A percentile compares a stretch with the other conserved stretches of the same genome.
These are phyloP conservation scores for Neolamprologus fasciatus DNA, from an alignment of 2,113 vertebrate species.

Conservation along the genomic window DNA sequence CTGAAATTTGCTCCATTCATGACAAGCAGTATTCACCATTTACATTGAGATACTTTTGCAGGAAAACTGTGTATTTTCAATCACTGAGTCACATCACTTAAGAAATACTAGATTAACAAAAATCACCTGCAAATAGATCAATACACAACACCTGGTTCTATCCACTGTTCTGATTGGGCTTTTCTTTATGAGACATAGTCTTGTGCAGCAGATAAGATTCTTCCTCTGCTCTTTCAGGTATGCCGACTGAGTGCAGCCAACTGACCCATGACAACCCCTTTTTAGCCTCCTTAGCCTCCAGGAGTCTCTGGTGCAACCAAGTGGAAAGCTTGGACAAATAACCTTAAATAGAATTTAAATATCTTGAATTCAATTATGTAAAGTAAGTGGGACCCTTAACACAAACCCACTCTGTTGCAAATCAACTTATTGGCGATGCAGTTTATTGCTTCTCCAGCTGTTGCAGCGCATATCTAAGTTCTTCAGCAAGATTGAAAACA, in stretches of 20 bases:
- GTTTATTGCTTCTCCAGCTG: neutral
- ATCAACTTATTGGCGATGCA: neutral
- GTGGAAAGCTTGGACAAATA: slow-evolving; percentile 46
- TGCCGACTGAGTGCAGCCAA: neutral
- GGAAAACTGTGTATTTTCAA: neutral
- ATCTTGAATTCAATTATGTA: slow-evolving; percentile 33
- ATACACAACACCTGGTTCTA: neutral
- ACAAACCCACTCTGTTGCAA: neutral
- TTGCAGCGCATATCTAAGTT: neutral
- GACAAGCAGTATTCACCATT: neutral
- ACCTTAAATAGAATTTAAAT: slow-evolving; percentile 35
- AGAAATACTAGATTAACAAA: neutral
- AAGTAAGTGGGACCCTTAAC: neutral
- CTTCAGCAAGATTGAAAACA: neutral
- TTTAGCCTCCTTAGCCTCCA: slow-evolving; percentile 20
- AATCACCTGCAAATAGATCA: neutral
- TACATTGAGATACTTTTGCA: neutral
- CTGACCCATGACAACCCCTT: slow-evolving; percentile 34
- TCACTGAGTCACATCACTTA: neutral
- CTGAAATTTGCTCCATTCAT: neutral
- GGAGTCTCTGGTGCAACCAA: slow-evolving; percentile 24
- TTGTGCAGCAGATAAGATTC: neutral
- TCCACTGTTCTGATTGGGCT: neutral
- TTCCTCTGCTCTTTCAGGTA: slow-evolving; percentile 2
- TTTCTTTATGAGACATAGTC: neutral